A percentile compares a stretch with the other conserved stretches of the same genome.
These are phyloP conservation scores for Macrosiphum euphorbiae DNA, from an alignment of 2,888 invertebrate genomes.

Conservation along the genomic window DNA sequence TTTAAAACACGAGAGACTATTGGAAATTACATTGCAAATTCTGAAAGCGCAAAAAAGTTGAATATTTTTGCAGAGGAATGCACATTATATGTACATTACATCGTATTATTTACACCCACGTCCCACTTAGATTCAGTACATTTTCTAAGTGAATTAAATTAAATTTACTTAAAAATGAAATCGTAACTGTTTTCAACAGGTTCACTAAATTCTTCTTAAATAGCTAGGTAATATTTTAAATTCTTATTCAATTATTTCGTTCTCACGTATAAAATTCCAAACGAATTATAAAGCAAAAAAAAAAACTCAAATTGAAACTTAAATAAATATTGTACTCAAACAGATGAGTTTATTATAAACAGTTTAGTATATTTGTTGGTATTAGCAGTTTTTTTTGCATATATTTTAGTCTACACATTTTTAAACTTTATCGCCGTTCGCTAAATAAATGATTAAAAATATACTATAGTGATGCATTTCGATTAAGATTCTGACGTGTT, in stretches of 20 bases:
- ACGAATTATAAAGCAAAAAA: background rate
- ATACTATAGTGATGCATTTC: background rate
- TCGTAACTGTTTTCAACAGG: background rate
- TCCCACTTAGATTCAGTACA: background rate
- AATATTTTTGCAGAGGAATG: background rate
- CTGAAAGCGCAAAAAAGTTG: background rate
- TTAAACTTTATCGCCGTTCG: background rate
- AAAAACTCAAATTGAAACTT: background rate
- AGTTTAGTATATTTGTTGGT: background rate
- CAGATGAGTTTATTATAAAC: background rate
- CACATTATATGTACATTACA: background rate
- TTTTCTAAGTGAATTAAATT: background rate
- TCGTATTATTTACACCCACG: background rate
- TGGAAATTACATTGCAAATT: background rate
- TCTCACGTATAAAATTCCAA: background rate
- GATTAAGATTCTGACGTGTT: background rate
- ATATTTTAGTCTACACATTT: background rate
- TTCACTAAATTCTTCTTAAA: background rate
- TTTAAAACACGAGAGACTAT: background rate
- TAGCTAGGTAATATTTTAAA: background rate
- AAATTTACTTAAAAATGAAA: background rate
- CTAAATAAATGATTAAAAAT: slow-evolving; percentile 3
- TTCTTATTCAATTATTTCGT: background rate
- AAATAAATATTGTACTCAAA: background rate
- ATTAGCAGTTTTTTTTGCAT: background rate